Evolutionary conservation across 2,797 vertebrate genomes (phyloP).

Genomic region (Australoheros facetus): DNA sequence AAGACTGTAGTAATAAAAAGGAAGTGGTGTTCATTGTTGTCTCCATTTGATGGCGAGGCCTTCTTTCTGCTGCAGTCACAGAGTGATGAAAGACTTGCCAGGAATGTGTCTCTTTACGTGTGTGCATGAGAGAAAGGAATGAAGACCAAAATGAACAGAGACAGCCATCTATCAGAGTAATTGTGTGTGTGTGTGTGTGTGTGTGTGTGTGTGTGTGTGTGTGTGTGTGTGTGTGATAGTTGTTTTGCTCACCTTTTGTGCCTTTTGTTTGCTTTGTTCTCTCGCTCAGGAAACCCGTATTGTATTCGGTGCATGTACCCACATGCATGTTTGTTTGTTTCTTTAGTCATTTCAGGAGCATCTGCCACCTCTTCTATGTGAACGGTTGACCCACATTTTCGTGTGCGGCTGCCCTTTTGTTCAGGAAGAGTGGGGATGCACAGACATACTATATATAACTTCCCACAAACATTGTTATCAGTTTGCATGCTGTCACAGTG

Average conservation of each 20-base stretch:
- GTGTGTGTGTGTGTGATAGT: not conserved
- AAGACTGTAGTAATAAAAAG: not conserved
- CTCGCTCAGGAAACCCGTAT: not conserved
- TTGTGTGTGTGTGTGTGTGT: too few relatives aligned
- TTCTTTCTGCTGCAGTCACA: slow-evolving; percentile 58
- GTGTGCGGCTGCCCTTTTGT: slow-evolving; percentile 61
- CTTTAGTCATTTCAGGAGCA: slow-evolving; percentile 29
- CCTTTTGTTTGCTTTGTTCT: not conserved
- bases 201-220: not conserved
- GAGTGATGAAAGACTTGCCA: slow-evolving; percentile 55
- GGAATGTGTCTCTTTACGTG: slow-evolving; percentile 35
- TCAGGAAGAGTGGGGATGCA: slow-evolving; percentile 38
- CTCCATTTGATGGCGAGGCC: slow-evolving; percentile 61
- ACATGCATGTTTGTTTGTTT: slow-evolving; percentile 24
- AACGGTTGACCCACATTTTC: slow-evolving; percentile 75
- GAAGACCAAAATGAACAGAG: slow-evolving; percentile 11
- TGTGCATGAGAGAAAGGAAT: not conserved
- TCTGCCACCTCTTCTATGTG: slow-evolving; percentile 52
- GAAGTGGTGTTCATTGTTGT: slow-evolving; percentile 20
- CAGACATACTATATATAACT: slow-evolving; percentile 15
- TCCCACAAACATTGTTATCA: slow-evolving; percentile 4
- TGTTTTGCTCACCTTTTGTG: not conserved
- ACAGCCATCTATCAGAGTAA: not conserved
- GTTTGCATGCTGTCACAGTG: not conserved
- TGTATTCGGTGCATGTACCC: not conserved